Evolutionary conservation across 2,113 vertebrate species (phyloP).

Genomic region (Perca schrenkii): DNA sequence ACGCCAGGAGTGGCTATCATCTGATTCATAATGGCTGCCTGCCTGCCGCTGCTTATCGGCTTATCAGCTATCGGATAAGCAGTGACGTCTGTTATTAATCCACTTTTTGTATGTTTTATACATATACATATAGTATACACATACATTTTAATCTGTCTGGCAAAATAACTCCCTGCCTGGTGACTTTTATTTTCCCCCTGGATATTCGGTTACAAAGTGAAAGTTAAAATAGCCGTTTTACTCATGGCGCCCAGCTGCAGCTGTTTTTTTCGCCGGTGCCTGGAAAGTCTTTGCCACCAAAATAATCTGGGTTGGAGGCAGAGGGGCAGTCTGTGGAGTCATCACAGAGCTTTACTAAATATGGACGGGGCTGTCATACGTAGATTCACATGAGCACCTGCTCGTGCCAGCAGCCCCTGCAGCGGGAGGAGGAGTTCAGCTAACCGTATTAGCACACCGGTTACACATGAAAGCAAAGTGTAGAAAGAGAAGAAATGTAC

Average conservation of each 20-base stretch:
- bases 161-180: not conserved
- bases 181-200: not conserved
- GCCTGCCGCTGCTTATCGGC: conserved; percentile 35
- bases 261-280: conserved; percentile 69
- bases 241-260: conserved; percentile 75
- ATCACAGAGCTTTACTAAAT: conserved; percentile 77
- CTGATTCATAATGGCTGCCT: conserved; percentile 37
- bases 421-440: not conserved
- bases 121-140: not conserved
- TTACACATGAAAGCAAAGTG: not conserved
- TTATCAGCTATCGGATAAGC: no score
- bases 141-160: not conserved
- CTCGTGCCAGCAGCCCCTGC: conserved; percentile 20
- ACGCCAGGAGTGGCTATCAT: conserved; percentile 47
- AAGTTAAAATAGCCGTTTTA: conserved; percentile 81
- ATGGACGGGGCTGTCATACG: conserved; percentile 58
- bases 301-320: conserved; percentile 76
- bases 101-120: conserved; percentile 15
- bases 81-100: not conserved
- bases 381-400: conserved; percentile 30
- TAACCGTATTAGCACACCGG: not conserved
- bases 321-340: conserved; percentile 30
- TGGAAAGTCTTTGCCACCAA: conserved; percentile 70
- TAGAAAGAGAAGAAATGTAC: not conserved
- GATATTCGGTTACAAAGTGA: conserved; percentile 79